phyloP scores from a whole-genome alignment of 2,888 invertebrate species.

The Chloroclystis v-ata region DNA sequence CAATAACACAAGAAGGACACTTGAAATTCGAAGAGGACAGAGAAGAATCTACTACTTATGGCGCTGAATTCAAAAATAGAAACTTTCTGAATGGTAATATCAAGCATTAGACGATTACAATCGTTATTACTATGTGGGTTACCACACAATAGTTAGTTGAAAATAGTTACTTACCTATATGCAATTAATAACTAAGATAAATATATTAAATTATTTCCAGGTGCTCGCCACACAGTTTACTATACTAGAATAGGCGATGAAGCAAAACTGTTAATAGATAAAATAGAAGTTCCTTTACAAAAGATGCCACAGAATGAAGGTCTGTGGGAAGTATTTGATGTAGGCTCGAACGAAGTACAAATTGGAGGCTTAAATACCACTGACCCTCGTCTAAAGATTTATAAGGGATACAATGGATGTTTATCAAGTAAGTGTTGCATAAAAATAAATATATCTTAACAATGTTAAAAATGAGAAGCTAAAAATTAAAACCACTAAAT shows the following conservation, averaged over 20 bases:
- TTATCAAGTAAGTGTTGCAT: constrained; percentile 86
- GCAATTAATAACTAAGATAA: too few relatives aligned
- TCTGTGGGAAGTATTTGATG: constrained; percentile 81
- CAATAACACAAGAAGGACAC: constrained; percentile 89
- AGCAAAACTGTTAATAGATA: constrained; percentile 85
- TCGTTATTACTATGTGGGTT: too few relatives aligned
- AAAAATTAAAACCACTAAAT: too few relatives aligned
- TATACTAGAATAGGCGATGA: constrained; percentile 83
- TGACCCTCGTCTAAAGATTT: constrained; percentile 88
- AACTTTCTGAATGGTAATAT: constrained; percentile 90
- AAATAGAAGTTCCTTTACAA: constrained; percentile 83
- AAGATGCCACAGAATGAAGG: constrained; percentile 82
- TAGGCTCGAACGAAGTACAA: constrained; percentile 89
- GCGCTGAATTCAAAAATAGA: constrained; percentile 85
- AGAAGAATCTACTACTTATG: constrained; percentile 84
- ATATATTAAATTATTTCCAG: too few relatives aligned
- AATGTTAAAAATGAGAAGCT: too few relatives aligned
- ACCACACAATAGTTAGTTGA: too few relatives aligned
- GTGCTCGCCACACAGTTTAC: constrained; percentile 86
- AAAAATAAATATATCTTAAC: too few relatives aligned
- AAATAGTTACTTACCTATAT: too few relatives aligned
- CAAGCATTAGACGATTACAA: too few relatives aligned
- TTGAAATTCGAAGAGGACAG: constrained; percentile 91
- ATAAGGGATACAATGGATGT: constrained; percentile 93
- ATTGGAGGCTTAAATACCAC: constrained; percentile 91